A percentile compares a stretch with the other conserved stretches of the same genome.
These are phyloP conservation scores for Chondrosia reniformis DNA, from an alignment of 37 sponge, comb jelly and placozoan species.

Conservation along the genomic window DNA sequence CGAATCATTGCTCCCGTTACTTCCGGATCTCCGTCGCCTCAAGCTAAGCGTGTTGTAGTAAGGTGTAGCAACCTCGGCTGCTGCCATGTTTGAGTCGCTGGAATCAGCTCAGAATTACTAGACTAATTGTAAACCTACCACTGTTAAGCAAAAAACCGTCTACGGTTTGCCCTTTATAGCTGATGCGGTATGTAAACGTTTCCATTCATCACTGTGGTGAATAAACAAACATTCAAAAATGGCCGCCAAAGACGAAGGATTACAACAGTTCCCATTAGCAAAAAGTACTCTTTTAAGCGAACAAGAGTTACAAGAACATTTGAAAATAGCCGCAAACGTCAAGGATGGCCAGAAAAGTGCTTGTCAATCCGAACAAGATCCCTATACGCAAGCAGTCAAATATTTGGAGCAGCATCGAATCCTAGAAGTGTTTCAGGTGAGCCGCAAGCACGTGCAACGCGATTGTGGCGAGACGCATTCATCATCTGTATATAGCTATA, in stretches of 20 bases:
- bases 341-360: slow-evolving; percentile 65
- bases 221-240: slow-evolving; percentile 37
- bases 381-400: slow-evolving; percentile 72
- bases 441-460: slow-evolving; percentile 20
- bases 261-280: slow-evolving; percentile 52
- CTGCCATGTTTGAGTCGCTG: not conserved
- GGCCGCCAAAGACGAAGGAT: slow-evolving; percentile 64
- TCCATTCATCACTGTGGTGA: no score
- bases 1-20: not conserved
- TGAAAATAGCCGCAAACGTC: slow-evolving; percentile 43
- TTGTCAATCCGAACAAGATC: slow-evolving; percentile 60
- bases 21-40: not conserved
- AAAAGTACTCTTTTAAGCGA: slow-evolving; percentile 18
- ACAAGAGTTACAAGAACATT: slow-evolving; percentile 45
- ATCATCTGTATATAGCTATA: no score
- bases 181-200: no score
- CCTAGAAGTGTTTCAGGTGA: slow-evolving; percentile 83
- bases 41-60: not conserved
- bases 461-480: no score
- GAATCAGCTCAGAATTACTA: not conserved
- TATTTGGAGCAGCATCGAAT: slow-evolving; percentile 84
- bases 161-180: no score
- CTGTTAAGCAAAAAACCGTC: no score
- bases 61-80: not conserved
- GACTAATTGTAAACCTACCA: not conserved